These are phyloP conservation scores for Timandra comae DNA, from an alignment of 2,888 invertebrate genomes.

Conservation along the genomic window DNA sequence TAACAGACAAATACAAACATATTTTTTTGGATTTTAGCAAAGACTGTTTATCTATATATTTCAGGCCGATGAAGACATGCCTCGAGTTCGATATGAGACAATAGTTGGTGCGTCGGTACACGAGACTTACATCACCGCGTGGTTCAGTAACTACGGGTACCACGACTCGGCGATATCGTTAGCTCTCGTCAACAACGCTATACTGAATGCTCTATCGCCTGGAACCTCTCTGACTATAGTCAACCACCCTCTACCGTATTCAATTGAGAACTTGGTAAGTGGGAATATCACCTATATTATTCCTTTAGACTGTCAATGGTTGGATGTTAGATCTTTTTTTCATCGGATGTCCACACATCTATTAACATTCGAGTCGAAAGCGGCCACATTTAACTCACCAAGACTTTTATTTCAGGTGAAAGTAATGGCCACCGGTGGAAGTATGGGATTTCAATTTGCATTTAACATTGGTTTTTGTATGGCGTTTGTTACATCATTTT, in stretches of 20 bases:
- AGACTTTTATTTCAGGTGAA: constrained; percentile 47
- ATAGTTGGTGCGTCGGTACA: constrained; percentile 77
- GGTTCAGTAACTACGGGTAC: constrained; percentile 88
- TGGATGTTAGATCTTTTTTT: too few species aligned
- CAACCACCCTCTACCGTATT: constrained; percentile 84
- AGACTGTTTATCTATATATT: too few species aligned
- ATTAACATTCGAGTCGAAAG: too few species aligned
- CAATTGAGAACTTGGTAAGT: constrained; percentile 76
- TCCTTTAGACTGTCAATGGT: too few species aligned
- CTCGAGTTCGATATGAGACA: constrained; percentile 68
- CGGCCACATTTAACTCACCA: too few species aligned
- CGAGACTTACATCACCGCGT: constrained; percentile 79
- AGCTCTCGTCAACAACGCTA: constrained; percentile 79
- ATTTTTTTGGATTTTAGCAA: too few species aligned
- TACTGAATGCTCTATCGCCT: constrained; percentile 67
- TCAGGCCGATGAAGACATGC: constrained; percentile 47
- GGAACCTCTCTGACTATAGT: constrained; percentile 62
- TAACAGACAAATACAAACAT: too few species aligned
- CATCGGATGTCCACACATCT: too few species aligned
- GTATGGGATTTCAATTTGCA: constrained; percentile 77
- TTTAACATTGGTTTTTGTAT: constrained; percentile 87
- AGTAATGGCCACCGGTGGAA: constrained; percentile 66
- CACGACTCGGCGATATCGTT: constrained; percentile 84
- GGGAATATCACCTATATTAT: too few species aligned
- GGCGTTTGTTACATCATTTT: constrained; percentile 83